Evolutionary conservation across 2,797 vertebrate species (phyloP).

Genomic region (Tokudaia muenninki): DNA sequence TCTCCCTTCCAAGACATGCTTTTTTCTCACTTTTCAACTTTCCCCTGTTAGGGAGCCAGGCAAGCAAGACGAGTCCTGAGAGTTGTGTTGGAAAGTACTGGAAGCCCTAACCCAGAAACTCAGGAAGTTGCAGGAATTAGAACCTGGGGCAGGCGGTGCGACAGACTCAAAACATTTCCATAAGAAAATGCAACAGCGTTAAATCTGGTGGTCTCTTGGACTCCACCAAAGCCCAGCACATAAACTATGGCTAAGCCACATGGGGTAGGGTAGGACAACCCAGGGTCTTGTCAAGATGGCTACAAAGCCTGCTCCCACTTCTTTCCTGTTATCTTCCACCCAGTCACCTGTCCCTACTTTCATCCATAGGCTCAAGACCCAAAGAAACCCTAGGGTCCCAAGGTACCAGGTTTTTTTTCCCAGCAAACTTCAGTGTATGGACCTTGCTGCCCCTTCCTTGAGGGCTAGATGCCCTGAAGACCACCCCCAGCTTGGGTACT

Average conservation of each 20-base stretch:
- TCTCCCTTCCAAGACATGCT: background rate
- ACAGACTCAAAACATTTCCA: background rate
- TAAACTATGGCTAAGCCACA: too few species aligned
- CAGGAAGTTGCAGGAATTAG: background rate
- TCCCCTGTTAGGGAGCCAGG: too few species aligned
- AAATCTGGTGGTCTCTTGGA: background rate
- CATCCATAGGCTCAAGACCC: background rate
- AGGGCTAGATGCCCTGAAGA: background rate
- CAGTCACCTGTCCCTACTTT: background rate
- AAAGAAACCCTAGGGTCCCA: background rate
- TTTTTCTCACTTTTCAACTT: background rate
- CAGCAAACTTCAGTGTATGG: background rate
- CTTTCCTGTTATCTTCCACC: background rate
- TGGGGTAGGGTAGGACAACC: too few species aligned
- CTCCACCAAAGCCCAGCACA: background rate
- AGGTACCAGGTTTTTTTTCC: background rate
- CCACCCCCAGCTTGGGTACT: background rate
- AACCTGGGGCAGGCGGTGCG: background rate
- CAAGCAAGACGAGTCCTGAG: background rate
- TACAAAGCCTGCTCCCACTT: background rate
- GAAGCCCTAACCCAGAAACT: background rate
- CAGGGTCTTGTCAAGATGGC: background rate
- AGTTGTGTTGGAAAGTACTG: background rate
- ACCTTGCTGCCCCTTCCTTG: background rate
- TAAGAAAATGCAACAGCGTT: background rate